phyloP scores from a whole-genome alignment of 2,888 invertebrate genomes.

The Brachycybe producta region DNA sequence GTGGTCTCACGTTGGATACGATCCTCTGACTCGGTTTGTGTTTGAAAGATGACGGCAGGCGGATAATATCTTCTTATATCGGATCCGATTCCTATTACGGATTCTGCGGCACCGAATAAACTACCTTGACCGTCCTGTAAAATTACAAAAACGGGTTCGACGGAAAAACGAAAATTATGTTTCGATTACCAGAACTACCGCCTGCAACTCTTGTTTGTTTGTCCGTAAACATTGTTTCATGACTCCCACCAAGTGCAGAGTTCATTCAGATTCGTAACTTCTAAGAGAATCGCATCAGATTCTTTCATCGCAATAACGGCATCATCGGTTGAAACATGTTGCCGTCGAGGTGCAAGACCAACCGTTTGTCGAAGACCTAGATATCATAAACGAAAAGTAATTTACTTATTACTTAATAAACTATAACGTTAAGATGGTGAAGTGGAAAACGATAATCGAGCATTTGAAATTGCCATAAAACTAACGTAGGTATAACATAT shows the following conservation, averaged over 20 bases:
- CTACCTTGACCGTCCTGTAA: slow-evolving; percentile 23
- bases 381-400: slow-evolving; percentile 6
- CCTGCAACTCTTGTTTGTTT: slow-evolving; percentile 62
- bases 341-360: slow-evolving; percentile 55
- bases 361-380: slow-evolving; percentile 64
- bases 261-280: slow-evolving; percentile 76
- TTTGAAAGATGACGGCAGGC: slow-evolving; percentile 43
- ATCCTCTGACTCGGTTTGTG: slow-evolving; percentile 44
- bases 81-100: slow-evolving; percentile 36
- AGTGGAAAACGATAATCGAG: too few species aligned
- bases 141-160: too few species aligned
- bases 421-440: too few species aligned
- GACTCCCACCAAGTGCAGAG: slow-evolving; percentile 80
- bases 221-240: slow-evolving; percentile 60
- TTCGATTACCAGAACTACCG: slow-evolving; percentile 85
- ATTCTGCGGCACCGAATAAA: slow-evolving; percentile 12
- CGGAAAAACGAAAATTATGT: too few species aligned
- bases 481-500: too few species aligned
- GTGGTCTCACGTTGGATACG: slow-evolving; percentile 60
- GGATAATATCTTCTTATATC: slow-evolving; percentile 43
- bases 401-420: slow-evolving; percentile 4
- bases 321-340: slow-evolving; percentile 49
- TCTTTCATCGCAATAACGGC: slow-evolving; percentile 52
- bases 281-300: slow-evolving; percentile 67
- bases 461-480: too few species aligned